Evolutionary conservation across 2,797 vertebrate genomes (phyloP).

Genomic region (Taeniopygia guttata): DNA sequence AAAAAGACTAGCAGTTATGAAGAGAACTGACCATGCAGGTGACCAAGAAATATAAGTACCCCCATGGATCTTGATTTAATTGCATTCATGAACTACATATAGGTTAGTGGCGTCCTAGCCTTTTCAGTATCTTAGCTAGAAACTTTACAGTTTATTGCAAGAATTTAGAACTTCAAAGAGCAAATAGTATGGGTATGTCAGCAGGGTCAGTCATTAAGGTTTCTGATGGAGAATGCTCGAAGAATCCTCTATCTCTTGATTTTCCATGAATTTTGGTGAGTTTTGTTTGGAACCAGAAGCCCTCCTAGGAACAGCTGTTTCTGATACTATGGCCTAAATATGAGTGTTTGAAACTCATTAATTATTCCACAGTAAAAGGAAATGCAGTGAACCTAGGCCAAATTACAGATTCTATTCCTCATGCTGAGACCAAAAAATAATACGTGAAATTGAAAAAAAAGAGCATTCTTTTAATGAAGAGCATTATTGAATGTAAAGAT

Average conservation of each 20-base stretch:
- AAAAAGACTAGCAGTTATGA: rapidly evolving
- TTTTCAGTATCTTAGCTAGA: not conserved
- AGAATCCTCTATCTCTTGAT: not conserved
- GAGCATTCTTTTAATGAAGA: not conserved
- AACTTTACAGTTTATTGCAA: not conserved
- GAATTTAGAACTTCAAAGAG: not conserved
- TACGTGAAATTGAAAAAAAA: not conserved
- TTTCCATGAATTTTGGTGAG: not conserved
- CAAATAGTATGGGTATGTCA: rapidly evolving
- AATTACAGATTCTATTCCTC: not conserved
- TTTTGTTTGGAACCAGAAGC: not conserved
- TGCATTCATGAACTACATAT: not conserved
- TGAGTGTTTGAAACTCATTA: not conserved
- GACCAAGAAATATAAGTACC: not conserved
- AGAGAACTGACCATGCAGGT: not conserved
- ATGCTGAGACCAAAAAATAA: not conserved
- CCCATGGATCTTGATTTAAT: not conserved
- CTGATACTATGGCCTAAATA: not conserved
- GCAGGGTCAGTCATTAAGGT: not conserved
- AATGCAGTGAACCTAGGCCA: not conserved
- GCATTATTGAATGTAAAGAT: not conserved
- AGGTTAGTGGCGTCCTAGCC: not conserved
- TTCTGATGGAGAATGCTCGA: not conserved
- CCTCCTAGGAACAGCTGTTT: not conserved
- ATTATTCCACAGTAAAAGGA: not conserved